phyloP scores from a whole-genome alignment of 2,888 invertebrate genomes.

The Tholera decimalis region DNA sequence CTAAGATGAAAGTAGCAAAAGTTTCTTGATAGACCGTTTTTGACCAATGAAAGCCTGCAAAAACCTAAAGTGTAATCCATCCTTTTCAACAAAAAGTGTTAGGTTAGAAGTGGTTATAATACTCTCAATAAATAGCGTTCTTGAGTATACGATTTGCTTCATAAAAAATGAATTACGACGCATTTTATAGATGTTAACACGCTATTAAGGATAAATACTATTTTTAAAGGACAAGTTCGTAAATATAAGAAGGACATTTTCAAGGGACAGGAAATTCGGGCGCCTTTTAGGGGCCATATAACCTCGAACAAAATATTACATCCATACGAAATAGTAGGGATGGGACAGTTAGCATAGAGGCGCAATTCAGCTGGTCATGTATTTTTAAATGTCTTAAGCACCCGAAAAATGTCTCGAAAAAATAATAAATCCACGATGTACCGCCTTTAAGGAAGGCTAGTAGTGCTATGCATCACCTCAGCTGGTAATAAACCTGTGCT shows the following conservation, averaged over 20 bases:
- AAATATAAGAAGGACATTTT: conserved; percentile 62
- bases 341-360: conserved; percentile 43
- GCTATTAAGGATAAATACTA: conserved; percentile 60
- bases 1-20: neutral
- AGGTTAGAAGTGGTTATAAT: no score
- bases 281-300: conserved; percentile 58
- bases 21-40: neutral
- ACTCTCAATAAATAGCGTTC: conserved; percentile 30
- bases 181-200: conserved; percentile 60
- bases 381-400: conserved; percentile 64
- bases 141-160: conserved; percentile 38
- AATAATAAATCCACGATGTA: conserved; percentile 61
- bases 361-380: conserved; percentile 59
- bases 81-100: neutral
- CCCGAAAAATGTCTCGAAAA: conserved; percentile 53
- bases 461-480: conserved; percentile 77
- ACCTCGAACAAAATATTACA: conserved; percentile 62
- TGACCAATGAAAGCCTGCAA: neutral
- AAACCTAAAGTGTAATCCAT: neutral
- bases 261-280: conserved; percentile 63
- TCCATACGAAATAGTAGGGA: conserved; percentile 57
- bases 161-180: conserved; percentile 59
- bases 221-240: conserved; percentile 56
- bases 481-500: conserved; percentile 76
- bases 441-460: conserved; percentile 75